Evolutionary conservation across 2,797 vertebrate species (phyloP).

Genomic region (Eremophila alpestris): DNA sequence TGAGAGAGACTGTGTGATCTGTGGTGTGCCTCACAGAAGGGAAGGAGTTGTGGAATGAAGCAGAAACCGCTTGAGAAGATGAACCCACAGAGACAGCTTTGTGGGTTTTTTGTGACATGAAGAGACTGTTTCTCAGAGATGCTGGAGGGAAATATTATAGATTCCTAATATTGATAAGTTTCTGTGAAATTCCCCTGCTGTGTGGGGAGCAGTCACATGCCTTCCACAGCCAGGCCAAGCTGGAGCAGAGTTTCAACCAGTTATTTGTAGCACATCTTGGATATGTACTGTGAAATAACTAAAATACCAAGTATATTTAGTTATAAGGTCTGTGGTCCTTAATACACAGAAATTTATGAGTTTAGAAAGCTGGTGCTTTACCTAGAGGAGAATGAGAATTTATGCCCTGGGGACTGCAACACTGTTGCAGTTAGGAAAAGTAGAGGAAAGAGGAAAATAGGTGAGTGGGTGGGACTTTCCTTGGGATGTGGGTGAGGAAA

Average conservation of each 20-base stretch:
- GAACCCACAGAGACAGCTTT: neutral
- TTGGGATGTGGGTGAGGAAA: neutral
- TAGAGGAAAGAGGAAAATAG: neutral
- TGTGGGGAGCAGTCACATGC: neutral
- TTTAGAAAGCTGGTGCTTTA: neutral
- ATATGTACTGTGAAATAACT: neutral
- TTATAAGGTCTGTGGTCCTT: neutral
- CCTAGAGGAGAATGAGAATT: neutral
- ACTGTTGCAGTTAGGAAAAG: neutral
- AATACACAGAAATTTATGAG: neutral
- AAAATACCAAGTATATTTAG: neutral
- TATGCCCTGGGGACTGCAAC: neutral
- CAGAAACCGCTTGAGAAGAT: neutral
- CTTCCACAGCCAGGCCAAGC: neutral
- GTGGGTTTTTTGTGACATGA: neutral
- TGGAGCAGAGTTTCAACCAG: neutral
- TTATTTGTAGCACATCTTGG: neutral
- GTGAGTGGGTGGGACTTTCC: conserved; percentile 16
- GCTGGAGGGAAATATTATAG: neutral
- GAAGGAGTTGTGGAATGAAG: neutral
- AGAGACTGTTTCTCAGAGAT: neutral
- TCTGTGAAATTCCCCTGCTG: neutral
- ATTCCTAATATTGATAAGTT: neutral
- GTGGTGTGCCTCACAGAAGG: neutral
- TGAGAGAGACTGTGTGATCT: neutral